Evolutionary conservation across 2,888 invertebrate genomes (phyloP).

Genomic region (Coelopa pilipes): DNA sequence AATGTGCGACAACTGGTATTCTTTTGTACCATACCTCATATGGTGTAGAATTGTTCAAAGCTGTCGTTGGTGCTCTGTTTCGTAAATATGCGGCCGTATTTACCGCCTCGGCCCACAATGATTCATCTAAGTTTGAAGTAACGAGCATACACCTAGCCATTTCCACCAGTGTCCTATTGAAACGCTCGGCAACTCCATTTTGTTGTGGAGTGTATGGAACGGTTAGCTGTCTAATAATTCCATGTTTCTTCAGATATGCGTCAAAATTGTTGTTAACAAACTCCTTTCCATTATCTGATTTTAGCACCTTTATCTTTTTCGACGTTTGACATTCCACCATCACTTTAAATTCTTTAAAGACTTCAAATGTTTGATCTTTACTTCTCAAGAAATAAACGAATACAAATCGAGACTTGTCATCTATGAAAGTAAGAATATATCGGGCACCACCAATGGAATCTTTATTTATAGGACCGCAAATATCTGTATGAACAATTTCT

Average conservation of each 20-base stretch:
- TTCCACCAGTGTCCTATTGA: conserved; percentile 31
- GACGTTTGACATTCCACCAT: conserved; percentile 36
- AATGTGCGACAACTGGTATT: conserved; percentile 35
- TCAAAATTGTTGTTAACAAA: conserved; percentile 30
- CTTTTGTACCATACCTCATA: conserved; percentile 30
- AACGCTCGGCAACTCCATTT: conserved; percentile 33
- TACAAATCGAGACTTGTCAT: conserved; percentile 10
- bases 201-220: conserved; percentile 34
- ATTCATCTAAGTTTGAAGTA: conserved; percentile 16
- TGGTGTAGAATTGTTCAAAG: conserved; percentile 34
- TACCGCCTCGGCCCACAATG: conserved; percentile 37
- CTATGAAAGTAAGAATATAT: conserved; percentile 2
- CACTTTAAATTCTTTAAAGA: conserved; percentile 23
- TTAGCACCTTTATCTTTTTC: conserved; percentile 26
- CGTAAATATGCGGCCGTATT: conserved; percentile 36
- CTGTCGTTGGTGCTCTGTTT: conserved; percentile 41
- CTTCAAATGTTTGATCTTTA: conserved; percentile 25
- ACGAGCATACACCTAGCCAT: conserved; percentile 34
- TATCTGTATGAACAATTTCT: conserved; percentile 29
- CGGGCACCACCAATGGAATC: conserved; percentile 19
- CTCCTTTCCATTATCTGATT: conserved; percentile 36
- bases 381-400: conserved; percentile 13
- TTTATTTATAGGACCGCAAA: conserved; percentile 37
- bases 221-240: conserved; percentile 35
- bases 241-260: conserved; percentile 23